Conservation (phyloP, 2,113 vertebrate genomes). For the Hyperoodon ampullatus region DNA sequence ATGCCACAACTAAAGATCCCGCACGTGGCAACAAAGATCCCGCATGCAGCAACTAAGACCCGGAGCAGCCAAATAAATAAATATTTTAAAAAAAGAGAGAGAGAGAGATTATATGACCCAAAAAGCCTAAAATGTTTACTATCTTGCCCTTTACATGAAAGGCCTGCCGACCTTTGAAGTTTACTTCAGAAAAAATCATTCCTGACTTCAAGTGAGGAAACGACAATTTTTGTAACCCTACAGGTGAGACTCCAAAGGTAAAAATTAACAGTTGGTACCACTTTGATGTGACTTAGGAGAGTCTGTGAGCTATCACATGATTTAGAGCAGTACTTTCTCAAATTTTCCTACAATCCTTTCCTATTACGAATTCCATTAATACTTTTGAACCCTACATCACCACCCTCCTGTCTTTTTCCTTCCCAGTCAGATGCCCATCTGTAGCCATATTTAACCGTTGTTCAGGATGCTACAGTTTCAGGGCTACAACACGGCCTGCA, state of each 20-base stretch:
- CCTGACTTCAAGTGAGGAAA: neutral
- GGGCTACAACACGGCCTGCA: neutral
- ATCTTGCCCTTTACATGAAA: neutral
- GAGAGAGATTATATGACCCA: neutral
- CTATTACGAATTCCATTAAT: neutral
- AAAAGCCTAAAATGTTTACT: neutral
- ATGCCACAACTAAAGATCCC: too few species aligned
- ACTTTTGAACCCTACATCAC: neutral
- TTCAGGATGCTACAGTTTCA: neutral
- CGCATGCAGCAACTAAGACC: too few species aligned
- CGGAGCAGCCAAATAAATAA: too few species aligned
- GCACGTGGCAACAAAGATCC: too few species aligned
- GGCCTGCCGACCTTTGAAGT: neutral
- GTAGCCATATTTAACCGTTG: neutral
- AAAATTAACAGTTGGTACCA: neutral
- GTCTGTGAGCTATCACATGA: neutral
- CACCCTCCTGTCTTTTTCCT: neutral
- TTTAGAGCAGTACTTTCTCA: neutral
- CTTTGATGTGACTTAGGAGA: neutral
- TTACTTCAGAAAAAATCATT: neutral
- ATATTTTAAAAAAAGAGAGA: too few species aligned
- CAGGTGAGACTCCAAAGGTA: neutral
- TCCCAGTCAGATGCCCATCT: neutral
- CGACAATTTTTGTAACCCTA: neutral
- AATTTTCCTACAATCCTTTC: neutral